Evolutionary conservation across 2,888 invertebrate genomes (phyloP), one percentile per base, ranked within the genome.

Genomic region (Hypselothyrea guttata): DNA sequence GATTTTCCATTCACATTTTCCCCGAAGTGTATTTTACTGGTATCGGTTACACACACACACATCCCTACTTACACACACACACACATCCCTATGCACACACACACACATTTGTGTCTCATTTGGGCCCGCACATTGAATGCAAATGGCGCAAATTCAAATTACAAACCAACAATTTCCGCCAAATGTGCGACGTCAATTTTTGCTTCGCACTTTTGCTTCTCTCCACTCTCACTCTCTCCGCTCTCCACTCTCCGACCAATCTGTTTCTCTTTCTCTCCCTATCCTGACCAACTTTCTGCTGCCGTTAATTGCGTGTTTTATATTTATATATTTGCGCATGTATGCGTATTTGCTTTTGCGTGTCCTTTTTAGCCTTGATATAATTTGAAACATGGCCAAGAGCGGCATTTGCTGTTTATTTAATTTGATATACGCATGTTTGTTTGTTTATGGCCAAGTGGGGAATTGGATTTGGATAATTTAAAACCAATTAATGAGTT

Each of bases 111-210:
- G 78, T 75, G 64, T 75, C 58, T 66, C 63, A 71, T 71, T 75
- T 67, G 59, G 38, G 59, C 27, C 22, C 44, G 48, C 35, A 30
- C 68, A 71, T 67, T 67, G 65, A 75, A 73, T 71, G 71, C 71
- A 79, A 77, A 79, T 71, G 68, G 63, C 61, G 61, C 63, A 68
- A 79, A 79, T 74, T 67, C 56, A 72, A 76, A 76, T 66, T 79
- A 73, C 59, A 79, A 76, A 70, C 72, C 72, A 75, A 77, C 75
- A 69, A 71, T 69, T 75, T 76, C 75, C 72, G 63, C 63, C 56
- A 74, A 77, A 75, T 71, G 54, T 62, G 56, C 61, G 57, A 52
- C 45, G 59, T 63, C 48, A 54, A 62, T 57, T 64, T 60, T 68
- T 47, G 45, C 37, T 65, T 54, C 47, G 51, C 56, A 53, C 52